Evolutionary conservation across 2,888 invertebrate species (phyloP).

Genomic region (Xylota segnis): DNA sequence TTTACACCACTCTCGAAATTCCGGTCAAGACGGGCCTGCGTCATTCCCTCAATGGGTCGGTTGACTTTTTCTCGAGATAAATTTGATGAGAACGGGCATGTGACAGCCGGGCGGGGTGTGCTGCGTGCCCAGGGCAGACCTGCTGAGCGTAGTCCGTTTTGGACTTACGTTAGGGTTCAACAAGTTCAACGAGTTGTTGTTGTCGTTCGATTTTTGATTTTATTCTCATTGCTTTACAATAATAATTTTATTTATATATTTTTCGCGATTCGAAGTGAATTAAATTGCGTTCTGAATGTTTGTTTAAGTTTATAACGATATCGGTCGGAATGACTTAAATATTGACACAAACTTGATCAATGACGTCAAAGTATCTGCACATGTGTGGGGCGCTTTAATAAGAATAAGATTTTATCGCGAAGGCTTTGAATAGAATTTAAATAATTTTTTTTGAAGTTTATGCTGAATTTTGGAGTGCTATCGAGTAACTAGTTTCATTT

Average conservation of each 20-base stretch:
- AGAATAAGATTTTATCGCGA: neutral
- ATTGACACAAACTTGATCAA: neutral
- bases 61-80: neutral
- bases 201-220: conserved; percentile 24
- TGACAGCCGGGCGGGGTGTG: neutral
- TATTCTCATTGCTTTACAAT: neutral
- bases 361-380: neutral
- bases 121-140: neutral
- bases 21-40: conserved; percentile 8
- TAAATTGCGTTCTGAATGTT: conserved; percentile 2
- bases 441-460: neutral
- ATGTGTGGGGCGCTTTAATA: neutral
- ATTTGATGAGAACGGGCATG: neutral
- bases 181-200: conserved; percentile 35
- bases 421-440: neutral
- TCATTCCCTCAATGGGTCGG: conserved; percentile 6
- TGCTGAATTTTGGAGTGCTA: neutral
- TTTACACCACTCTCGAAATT: neutral
- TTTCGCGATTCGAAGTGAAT: neutral
- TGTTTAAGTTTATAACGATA: neutral
- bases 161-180: conserved; percentile 28
- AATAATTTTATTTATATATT: conserved; percentile 6
- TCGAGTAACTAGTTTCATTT: too few relatives aligned
- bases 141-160: neutral
- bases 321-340: neutral